Evolutionary conservation across 1,140 invertebrate species (phyloP).

Genomic region (Lerema accius): DNA sequence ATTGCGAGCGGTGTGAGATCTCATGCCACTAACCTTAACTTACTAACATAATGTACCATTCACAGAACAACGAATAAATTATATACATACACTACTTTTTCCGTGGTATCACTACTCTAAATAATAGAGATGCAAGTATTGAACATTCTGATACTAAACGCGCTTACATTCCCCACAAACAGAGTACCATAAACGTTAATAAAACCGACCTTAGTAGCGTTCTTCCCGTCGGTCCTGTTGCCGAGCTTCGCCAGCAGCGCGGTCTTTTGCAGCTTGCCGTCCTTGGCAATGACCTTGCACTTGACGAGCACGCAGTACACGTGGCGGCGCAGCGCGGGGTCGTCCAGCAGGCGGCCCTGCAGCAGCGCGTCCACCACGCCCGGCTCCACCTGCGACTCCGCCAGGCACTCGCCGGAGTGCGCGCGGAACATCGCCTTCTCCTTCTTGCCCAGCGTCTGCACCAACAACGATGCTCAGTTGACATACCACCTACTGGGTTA

Average conservation of each 20-base stretch:
- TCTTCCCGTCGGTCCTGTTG: conserved; percentile 46
- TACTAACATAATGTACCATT: no score
- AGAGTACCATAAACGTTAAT: not conserved
- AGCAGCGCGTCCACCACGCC: conserved; percentile 49
- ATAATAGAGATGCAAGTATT: no score
- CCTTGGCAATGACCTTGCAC: conserved; percentile 71
- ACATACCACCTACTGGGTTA: no score
- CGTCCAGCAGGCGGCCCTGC: conserved; percentile 50
- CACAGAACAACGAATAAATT: no score
- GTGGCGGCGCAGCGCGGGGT: conserved; percentile 49
- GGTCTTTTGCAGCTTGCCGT: conserved; percentile 68
- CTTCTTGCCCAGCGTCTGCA: conserved; percentile 62
- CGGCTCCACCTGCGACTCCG: conserved; percentile 49
- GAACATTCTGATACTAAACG: no score
- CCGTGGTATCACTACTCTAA: no score
- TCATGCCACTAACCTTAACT: no score
- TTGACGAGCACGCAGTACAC: conserved; percentile 70
- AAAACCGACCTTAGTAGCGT: conserved; percentile 58
- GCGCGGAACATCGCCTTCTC: conserved; percentile 70
- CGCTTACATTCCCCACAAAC: no score
- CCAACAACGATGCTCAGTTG: no score
- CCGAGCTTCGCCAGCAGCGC: conserved; percentile 56
- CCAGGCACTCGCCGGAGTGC: conserved; percentile 63
- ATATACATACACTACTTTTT: no score
- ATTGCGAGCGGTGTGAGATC: no score